Percentiles rank a stretch among this genome's conserved stretches.
These are phyloP conservation scores for Grallaria varia DNA, from an alignment of 2,113 vertebrate species.

Conservation along the genomic window DNA sequence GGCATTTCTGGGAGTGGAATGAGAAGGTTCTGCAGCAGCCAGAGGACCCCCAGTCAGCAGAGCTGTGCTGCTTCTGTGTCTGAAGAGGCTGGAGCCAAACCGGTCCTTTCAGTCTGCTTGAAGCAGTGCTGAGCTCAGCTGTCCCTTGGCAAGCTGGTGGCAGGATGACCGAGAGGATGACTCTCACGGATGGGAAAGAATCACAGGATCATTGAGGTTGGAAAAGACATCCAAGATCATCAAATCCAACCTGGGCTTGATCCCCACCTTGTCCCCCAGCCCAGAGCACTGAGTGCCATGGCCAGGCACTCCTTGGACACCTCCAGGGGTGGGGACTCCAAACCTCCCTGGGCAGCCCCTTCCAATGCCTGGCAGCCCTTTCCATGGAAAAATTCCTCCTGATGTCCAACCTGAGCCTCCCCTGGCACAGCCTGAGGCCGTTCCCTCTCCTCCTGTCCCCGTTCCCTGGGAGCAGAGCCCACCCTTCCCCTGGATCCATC, in stretches of 20 bases:
- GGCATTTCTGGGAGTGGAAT: neutral
- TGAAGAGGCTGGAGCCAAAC: neutral
- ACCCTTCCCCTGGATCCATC: no score
- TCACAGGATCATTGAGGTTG: neutral
- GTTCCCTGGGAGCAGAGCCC: neutral
- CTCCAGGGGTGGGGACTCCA: neutral
- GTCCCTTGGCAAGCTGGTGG: neutral
- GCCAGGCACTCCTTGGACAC: neutral
- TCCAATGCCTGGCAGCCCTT: no score
- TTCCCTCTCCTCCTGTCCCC: neutral
- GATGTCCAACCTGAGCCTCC: neutral
- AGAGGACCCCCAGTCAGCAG: neutral
- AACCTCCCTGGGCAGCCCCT: neutral
- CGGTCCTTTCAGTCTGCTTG: neutral
- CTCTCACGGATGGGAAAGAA: neutral
- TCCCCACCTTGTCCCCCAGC: neutral
- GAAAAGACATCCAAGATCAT: neutral
- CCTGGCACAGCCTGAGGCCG: neutral
- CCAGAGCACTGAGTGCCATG: neutral
- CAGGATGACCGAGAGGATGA: neutral
- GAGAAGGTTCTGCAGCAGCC: neutral
- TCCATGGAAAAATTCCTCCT: neutral
- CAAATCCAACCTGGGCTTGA: neutral
- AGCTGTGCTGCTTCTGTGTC: neutral
- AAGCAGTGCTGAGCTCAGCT: neutral